Percentiles rank a stretch among this genome's conserved stretches.
These are phyloP conservation scores for Dasypolia templi DNA, from an alignment of 2,888 invertebrate genomes.

Conservation along the genomic window DNA sequence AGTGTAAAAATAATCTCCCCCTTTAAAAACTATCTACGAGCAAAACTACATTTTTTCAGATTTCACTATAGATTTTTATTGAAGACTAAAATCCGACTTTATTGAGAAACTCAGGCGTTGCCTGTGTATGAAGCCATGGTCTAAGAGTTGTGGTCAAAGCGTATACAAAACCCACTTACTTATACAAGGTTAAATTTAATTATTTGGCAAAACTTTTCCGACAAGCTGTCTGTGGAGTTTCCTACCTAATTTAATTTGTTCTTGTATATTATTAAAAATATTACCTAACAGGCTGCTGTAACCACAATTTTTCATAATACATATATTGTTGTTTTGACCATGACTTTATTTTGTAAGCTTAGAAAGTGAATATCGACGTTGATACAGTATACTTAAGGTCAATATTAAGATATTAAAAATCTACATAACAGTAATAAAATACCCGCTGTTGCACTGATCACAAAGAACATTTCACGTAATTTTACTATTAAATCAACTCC, in stretches of 20 bases:
- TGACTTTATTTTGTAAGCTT: slow-evolving; percentile 18
- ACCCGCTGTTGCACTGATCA: slow-evolving; percentile 46
- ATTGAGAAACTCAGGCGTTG: slow-evolving; percentile 6
- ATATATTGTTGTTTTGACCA: not conserved
- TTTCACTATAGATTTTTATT: slow-evolving; percentile 35
- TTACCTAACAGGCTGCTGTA: not conserved
- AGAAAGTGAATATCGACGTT: slow-evolving; percentile 35
- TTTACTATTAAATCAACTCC: not conserved
- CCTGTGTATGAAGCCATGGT: slow-evolving; percentile 10
- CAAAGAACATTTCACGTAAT: not conserved
- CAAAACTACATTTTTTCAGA: slow-evolving; percentile 60
- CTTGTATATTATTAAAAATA: not conserved
- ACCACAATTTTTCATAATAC: not conserved
- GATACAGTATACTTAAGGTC: slow-evolving; percentile 41
- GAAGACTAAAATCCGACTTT: slow-evolving; percentile 11
- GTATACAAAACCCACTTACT: not conserved
- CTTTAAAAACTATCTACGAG: slow-evolving; percentile 57
- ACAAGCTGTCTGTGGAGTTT: not conserved
- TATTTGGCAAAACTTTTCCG: not conserved
- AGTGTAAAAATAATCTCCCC: slow-evolving; percentile 49
- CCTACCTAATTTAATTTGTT: not conserved
- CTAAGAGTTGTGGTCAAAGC: not conserved
- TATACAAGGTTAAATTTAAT: not conserved
- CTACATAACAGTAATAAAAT: slow-evolving; percentile 60
- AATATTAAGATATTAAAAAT: slow-evolving; percentile 59